Conservation (phyloP, 2,113 vertebrate genomes). For the Semnopithecus entellus region DNA sequence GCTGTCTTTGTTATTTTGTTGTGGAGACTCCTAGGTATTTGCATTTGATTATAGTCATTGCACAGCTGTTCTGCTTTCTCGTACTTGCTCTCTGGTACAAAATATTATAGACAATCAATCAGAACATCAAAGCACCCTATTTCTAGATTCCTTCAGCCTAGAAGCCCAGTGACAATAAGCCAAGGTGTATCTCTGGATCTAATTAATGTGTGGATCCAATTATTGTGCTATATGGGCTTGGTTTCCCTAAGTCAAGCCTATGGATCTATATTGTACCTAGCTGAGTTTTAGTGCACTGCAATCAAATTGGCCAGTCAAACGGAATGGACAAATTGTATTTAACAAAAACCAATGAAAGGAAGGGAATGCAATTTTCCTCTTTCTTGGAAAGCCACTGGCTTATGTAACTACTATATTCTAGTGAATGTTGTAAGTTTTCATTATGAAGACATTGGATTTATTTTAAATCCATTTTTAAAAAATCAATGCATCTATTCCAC, state of each 20-base stretch:
- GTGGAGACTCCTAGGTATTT: slow-evolving; percentile 49
- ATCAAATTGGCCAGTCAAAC: slow-evolving; percentile 65
- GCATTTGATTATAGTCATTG: slow-evolving; percentile 37
- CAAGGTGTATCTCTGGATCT: slow-evolving; percentile 58
- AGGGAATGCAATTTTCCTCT: slow-evolving; percentile 67
- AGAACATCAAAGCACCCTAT: slow-evolving; percentile 34
- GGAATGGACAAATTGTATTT: slow-evolving; percentile 71
- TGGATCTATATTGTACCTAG: slow-evolving; percentile 54
- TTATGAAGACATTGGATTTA: slow-evolving; percentile 74
- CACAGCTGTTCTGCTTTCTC: slow-evolving; percentile 47
- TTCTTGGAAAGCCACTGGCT: slow-evolving; percentile 63
- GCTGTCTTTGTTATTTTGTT: slow-evolving; percentile 30
- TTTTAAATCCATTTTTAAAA: slow-evolving; percentile 68
- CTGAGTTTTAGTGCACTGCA: slow-evolving; percentile 51
- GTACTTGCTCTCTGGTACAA: slow-evolving; percentile 39
- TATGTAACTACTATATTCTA: slow-evolving; percentile 58
- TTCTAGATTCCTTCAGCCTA: slow-evolving; percentile 49
- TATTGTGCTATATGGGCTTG: slow-evolving; percentile 13
- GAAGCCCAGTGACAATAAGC: slow-evolving; percentile 41
- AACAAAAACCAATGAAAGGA: slow-evolving; percentile 69
- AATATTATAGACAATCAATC: slow-evolving; percentile 31
- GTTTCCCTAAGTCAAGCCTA: slow-evolving; percentile 61
- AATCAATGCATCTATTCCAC: slow-evolving; percentile 68
- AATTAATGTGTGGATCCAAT: slow-evolving; percentile 68
- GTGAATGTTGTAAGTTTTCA: slow-evolving; percentile 67